phyloP scores from a whole-genome alignment of 2,113 vertebrate species.

The Lepisosteus osseus region DNA sequence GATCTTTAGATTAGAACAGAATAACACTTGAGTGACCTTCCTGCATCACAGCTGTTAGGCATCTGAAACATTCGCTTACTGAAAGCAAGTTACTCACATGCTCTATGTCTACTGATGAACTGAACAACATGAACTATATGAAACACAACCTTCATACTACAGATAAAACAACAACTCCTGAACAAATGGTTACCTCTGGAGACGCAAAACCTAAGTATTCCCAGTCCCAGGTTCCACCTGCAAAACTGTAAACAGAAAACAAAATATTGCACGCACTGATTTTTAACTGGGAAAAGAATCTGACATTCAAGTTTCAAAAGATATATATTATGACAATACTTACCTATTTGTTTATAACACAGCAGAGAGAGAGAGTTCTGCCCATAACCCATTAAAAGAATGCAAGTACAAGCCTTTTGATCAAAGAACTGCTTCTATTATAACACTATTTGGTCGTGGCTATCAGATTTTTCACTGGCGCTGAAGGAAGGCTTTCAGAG shows the following conservation, averaged over 20 bases:
- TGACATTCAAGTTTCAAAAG: not conserved
- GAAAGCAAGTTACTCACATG: not conserved
- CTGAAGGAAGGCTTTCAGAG: too few relatives aligned
- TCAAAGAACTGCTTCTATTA: too few relatives aligned
- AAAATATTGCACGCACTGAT: conserved; percentile 13
- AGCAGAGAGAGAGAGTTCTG: too few relatives aligned
- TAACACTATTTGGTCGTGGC: too few relatives aligned
- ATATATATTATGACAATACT: too few relatives aligned
- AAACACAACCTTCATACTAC: not conserved
- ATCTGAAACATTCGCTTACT: not conserved
- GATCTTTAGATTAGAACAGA: conserved; percentile 39
- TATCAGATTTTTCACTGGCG: too few relatives aligned
- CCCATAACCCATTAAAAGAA: too few relatives aligned
- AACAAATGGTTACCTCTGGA: conserved; percentile 81
- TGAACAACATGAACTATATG: not conserved
- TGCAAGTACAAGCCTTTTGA: too few relatives aligned
- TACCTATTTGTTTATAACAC: too few relatives aligned
- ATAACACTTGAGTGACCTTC: conserved; percentile 30
- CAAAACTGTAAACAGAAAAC: conserved; percentile 80
- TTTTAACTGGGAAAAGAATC: not conserved
- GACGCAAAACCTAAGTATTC: conserved; percentile 98
- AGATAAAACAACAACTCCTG: conserved; percentile 8
- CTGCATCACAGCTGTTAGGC: conserved; percentile 3
- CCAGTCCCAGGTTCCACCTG: conserved; percentile 98
- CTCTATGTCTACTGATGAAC: not conserved